Evolutionary conservation across 2,113 vertebrate species (phyloP).

Genomic region (Lepus americanus): DNA sequence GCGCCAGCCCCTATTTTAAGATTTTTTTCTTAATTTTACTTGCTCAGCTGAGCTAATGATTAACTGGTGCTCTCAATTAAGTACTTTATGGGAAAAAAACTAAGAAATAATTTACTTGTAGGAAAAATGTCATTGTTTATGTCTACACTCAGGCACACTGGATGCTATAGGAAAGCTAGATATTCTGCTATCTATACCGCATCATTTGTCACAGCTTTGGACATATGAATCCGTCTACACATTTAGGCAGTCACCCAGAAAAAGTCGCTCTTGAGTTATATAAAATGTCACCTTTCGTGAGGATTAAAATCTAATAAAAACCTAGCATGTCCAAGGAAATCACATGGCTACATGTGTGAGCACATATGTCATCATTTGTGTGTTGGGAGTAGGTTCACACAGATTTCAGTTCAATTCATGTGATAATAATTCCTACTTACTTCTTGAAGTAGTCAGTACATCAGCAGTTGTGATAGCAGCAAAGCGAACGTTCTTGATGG

Average conservation of each 20-base stretch:
- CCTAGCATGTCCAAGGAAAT: not conserved
- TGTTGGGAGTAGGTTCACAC: not conserved
- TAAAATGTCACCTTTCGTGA: not conserved
- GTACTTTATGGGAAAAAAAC: not conserved
- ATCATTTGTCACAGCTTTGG: not conserved
- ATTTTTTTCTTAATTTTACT: slow-evolving; percentile 39
- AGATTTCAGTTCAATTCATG: not conserved
- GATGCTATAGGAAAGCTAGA: not conserved
- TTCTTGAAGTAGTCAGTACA: slow-evolving; percentile 82
- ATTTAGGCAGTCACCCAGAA: not conserved
- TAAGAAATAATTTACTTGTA: slow-evolving; percentile 8
- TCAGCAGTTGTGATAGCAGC: slow-evolving; percentile 73
- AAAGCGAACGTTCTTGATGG: slow-evolving; percentile 71
- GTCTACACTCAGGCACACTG: not conserved
- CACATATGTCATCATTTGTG: rapidly evolving
- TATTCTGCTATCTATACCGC: not conserved
- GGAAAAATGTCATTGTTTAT: not conserved
- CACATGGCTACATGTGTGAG: rapidly evolving
- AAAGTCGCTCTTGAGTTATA: not conserved
- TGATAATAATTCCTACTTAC: slow-evolving; percentile 62
- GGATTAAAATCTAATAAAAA: slow-evolving; percentile 14
- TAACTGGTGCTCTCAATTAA: not conserved
- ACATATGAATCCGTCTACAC: not conserved
- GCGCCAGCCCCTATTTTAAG: too few species aligned
- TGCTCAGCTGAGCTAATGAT: slow-evolving; percentile 13